Percentiles rank a stretch among this genome's conserved stretches.
These are phyloP conservation scores for Amphilophus citrinellus DNA, from an alignment of 2,113 vertebrate species.

Conservation along the genomic window DNA sequence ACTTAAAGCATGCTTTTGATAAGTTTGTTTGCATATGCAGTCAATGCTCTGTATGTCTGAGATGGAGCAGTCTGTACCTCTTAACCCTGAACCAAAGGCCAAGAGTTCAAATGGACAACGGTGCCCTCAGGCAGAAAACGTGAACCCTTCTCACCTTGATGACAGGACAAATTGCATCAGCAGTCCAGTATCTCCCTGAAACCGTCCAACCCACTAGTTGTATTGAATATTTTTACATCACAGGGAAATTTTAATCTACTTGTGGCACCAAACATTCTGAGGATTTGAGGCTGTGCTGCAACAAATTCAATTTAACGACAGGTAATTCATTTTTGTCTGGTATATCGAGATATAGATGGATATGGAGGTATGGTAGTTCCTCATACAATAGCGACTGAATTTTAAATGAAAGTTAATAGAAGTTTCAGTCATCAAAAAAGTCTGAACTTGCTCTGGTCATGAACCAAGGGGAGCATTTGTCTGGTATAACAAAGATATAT, in stretches of 20 bases:
- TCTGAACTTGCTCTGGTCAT: constrained; percentile 56
- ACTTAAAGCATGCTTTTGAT: neutral
- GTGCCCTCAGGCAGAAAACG: constrained; percentile 48
- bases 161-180: constrained; percentile 52
- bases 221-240: constrained; percentile 69
- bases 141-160: constrained; percentile 61
- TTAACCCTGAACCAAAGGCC: constrained; percentile 66
- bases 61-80: constrained; percentile 57
- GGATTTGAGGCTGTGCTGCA: constrained; percentile 61
- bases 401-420: constrained; percentile 76
- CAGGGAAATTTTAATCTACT: constrained; percentile 62
- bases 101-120: constrained; percentile 68
- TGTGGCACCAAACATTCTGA: constrained; percentile 62
- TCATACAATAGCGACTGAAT: constrained; percentile 45
- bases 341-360: constrained; percentile 61
- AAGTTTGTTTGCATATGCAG: constrained; percentile 9
- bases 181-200: constrained; percentile 43
- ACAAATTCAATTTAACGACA: constrained; percentile 68
- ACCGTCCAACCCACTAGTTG: constrained; percentile 26
- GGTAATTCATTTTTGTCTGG: constrained; percentile 69
- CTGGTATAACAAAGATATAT: constrained; percentile 76
- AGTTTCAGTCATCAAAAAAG: constrained; percentile 72
- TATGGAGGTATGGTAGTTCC: constrained; percentile 55
- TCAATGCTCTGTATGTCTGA: constrained; percentile 32
- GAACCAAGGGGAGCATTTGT: constrained; percentile 67